phyloP scores from a whole-genome alignment of 1,140 invertebrate species.

The Paraescarpia echinospica region DNA sequence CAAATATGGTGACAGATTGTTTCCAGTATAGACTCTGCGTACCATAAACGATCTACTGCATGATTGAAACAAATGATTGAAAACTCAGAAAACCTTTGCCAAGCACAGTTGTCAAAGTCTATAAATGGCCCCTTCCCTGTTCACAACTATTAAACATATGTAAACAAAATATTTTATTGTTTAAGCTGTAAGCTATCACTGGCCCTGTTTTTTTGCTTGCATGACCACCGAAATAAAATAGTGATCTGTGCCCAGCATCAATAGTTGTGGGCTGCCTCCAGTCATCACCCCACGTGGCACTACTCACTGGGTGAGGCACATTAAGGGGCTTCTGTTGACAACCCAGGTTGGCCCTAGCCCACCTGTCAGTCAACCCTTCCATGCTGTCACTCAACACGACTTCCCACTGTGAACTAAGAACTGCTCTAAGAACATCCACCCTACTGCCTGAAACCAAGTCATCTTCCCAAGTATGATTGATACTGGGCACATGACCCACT shows the following conservation, averaged over 20 bases:
- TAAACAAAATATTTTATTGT: too few relatives aligned
- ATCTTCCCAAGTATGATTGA: not conserved
- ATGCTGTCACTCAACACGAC: not conserved
- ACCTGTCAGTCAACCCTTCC: not conserved
- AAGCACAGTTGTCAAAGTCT: too few relatives aligned
- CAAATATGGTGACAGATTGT: too few relatives aligned
- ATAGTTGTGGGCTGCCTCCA: not conserved
- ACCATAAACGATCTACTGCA: too few relatives aligned
- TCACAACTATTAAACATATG: too few relatives aligned
- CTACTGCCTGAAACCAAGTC: not conserved
- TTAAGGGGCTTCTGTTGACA: not conserved
- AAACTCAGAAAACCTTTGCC: too few relatives aligned
- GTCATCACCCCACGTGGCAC: not conserved
- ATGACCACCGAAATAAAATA: too few relatives aligned
- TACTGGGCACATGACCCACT: not conserved
- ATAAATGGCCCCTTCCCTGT: too few relatives aligned
- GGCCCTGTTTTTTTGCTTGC: too few relatives aligned
- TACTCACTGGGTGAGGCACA: not conserved
- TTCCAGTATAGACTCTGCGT: too few relatives aligned
- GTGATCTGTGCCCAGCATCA: not conserved
- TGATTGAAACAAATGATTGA: too few relatives aligned
- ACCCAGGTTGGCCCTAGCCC: not conserved
- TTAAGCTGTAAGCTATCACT: too few relatives aligned
- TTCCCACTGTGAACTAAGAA: not conserved
- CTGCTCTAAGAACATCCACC: not conserved